Evolutionary conservation across 2,797 vertebrate genomes (phyloP).

Genomic region (Pseudochirops cupreus): DNA sequence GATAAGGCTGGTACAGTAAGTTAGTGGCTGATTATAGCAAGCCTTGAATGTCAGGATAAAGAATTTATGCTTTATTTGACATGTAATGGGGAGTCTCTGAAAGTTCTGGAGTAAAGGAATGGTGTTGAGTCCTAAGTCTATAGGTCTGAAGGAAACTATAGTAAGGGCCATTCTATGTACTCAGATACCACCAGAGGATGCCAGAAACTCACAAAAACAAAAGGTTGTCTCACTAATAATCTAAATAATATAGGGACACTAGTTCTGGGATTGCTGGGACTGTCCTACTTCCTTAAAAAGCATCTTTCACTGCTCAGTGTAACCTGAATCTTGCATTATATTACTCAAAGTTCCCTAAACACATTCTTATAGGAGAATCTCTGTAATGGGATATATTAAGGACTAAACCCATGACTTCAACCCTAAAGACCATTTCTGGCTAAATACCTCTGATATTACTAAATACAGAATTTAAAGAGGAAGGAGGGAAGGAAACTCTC

Average conservation of each 20-base stretch:
- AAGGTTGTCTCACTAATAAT: background rate
- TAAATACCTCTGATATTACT: conserved; percentile 9
- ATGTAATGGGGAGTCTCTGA: background rate
- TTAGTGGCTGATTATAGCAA: background rate
- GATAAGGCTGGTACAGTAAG: background rate
- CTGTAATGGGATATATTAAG: background rate
- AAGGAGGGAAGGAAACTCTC: background rate
- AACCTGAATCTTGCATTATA: background rate
- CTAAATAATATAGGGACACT: background rate
- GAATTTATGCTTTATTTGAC: background rate
- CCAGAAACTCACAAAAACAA: background rate
- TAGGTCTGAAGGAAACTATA: background rate
- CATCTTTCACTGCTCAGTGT: background rate
- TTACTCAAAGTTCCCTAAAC: background rate
- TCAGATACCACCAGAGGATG: conserved; percentile 39
- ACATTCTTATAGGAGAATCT: background rate
- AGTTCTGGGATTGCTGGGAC: background rate
- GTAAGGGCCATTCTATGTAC: background rate
- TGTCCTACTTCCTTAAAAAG: background rate
- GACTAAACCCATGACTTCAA: conserved; percentile 30
- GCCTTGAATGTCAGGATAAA: background rate
- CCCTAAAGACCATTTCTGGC: background rate
- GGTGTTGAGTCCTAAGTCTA: background rate
- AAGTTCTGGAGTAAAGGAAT: background rate
- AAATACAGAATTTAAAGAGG: background rate